Base-by-base conservation (phyloP, 2,113 vertebrate species). In the Circaetus gallicus region DNA sequence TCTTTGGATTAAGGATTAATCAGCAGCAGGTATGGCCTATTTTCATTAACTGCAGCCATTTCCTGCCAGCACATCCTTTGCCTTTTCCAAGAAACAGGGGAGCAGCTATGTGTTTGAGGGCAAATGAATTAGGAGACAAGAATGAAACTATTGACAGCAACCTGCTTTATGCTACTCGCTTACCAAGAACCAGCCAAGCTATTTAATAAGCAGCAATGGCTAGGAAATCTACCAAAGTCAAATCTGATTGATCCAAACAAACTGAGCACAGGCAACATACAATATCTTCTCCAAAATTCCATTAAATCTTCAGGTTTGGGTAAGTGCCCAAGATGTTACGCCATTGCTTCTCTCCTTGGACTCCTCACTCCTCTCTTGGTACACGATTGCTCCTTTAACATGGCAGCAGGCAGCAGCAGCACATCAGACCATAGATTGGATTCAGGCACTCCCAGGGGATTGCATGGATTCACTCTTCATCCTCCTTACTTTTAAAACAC, bases 21-120 rank as follows among this genome's bases (percentile, higher is more conserved):
- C 79, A 85, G 2, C 73, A 85, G 38, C 43, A 88, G 28, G 78
- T 79, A 90, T 3, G 2, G 74, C 47, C 53, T 34, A n/a, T 72
- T 90, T 88, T 55, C 85, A 43, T 69, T 52, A 88, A 28, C 26
- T 38, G 50, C 90, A 76, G 70, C 13, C 70, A 74, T 58, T 93
- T 91, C 73, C 90, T 82, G 32, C 69, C 38, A 70, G 47, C 47
- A 78, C 15, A 79, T 62, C 69, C 69, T 91, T 52, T 11, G 45
- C 70, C 50, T 66, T 89, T 89, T 73, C 92, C 70, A 76, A 55
- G 73, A 74, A 92, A 73, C 11, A n/a, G 1, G 2, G 47, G 7
- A 89, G 34, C n/a, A 84, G 69, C 42, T 49, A 21, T 4, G 0
- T 8, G n/a, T 58, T 55, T 62, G 29, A 63, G 28, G 56, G 73